Conservation (phyloP, 2,113 vertebrate species). For the Phalacrocorax pelagicus region DNA sequence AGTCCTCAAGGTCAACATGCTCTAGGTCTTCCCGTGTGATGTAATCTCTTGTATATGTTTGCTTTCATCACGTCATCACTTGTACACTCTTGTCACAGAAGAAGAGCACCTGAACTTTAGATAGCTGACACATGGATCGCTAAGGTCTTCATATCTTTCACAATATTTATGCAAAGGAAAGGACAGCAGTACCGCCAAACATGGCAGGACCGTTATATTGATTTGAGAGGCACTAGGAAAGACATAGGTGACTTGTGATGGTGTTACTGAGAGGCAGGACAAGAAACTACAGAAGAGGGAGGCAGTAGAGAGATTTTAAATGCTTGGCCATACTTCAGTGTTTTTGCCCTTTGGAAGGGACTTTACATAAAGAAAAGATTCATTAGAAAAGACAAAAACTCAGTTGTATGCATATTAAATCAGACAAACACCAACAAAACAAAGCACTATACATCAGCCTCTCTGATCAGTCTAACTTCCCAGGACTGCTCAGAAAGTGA, state of each 20-base stretch:
- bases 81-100: background rate
- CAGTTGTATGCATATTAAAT: background rate
- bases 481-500: background rate
- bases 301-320: background rate
- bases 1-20: background rate
- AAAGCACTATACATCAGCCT: background rate
- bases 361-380: background rate
- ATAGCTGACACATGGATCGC: background rate
- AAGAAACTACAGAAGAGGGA: background rate
- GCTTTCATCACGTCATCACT: background rate
- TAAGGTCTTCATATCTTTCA: background rate
- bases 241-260: background rate
- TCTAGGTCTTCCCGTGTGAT: background rate
- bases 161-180: background rate
- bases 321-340: background rate
- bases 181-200: background rate
- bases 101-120: background rate
- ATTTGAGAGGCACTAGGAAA: background rate
- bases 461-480: background rate
- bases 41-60: background rate
- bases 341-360: background rate
- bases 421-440: background rate
- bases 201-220: accelerated
- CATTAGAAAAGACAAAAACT: background rate
- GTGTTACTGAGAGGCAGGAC: background rate